Evolutionary conservation across 2,797 vertebrate species (phyloP).

Genomic region (Sebastes steindachneri): DNA sequence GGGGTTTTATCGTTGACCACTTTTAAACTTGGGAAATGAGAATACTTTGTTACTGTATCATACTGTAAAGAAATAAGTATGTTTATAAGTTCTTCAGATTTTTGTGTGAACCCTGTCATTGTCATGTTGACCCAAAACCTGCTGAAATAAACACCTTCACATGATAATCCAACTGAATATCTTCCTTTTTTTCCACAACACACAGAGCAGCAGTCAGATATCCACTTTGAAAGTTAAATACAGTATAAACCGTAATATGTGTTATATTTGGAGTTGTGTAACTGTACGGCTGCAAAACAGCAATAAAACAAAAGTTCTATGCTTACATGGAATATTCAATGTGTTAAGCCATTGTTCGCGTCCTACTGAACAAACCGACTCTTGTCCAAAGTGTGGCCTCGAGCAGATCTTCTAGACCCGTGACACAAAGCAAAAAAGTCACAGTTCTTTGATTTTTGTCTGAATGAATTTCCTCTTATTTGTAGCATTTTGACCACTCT

Average conservation of each 20-base stretch:
- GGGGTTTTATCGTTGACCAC: not conserved
- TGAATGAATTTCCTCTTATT: not conserved
- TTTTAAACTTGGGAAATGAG: not conserved
- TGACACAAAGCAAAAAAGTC: not conserved
- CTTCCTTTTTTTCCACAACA: not conserved
- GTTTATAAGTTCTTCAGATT: constrained; percentile 11
- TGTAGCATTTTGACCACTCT: not conserved
- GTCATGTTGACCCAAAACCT: constrained; percentile 15
- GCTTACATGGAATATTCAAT: not conserved
- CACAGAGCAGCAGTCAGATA: not conserved
- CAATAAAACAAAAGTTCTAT: not conserved
- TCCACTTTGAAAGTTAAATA: not conserved
- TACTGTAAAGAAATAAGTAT: constrained; percentile 38
- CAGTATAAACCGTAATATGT: not conserved
- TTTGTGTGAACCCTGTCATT: constrained; percentile 4
- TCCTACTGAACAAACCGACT: not conserved
- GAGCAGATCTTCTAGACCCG: not conserved
- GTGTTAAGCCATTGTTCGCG: not conserved
- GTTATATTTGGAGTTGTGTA: constrained; percentile 3
- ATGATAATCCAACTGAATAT: not conserved
- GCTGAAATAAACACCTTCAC: constrained; percentile 46
- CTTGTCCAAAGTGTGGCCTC: not conserved
- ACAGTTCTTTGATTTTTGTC: not conserved
- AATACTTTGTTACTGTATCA: constrained; percentile 36
- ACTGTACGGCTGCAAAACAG: not conserved